phyloP scores from a whole-genome alignment of 2,797 vertebrate genomes.

The Crenuchus spilurus region DNA sequence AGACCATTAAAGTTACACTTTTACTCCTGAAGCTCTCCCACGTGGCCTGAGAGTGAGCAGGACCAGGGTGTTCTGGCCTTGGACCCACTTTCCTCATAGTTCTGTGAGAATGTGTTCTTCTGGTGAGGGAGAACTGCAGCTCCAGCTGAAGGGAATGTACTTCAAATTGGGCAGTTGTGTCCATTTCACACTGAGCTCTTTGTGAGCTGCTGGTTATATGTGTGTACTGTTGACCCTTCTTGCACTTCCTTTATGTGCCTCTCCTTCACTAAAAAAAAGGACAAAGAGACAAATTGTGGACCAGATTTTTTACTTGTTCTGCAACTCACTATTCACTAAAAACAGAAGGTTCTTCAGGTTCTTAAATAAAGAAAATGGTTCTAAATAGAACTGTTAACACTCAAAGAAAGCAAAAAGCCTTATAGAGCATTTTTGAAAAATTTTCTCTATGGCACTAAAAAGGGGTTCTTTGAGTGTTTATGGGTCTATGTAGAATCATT shows the following conservation, averaged over 20 bases:
- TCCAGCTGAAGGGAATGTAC: conserved; percentile 4
- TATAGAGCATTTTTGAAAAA: too few species aligned
- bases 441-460: too few species aligned
- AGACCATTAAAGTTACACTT: conserved; percentile 8
- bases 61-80: background rate
- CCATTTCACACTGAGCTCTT: conserved; percentile 2
- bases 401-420: too few species aligned
- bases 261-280: background rate
- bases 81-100: background rate
- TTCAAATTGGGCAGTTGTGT: background rate
- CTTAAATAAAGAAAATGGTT: too few species aligned
- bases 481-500: too few species aligned
- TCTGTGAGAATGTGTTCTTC: conserved; percentile 1
- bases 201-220: conserved; percentile 9
- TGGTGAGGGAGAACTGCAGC: conserved; percentile 3
- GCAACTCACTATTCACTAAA: too few species aligned
- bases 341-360: too few species aligned
- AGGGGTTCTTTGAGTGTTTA: too few species aligned
- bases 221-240: background rate
- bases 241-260: background rate
- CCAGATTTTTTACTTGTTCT: too few species aligned
- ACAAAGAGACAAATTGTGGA: too few species aligned
- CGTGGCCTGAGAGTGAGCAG: background rate
- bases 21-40: background rate
- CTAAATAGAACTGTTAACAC: too few species aligned